Base-by-base conservation (phyloP, 2,113 vertebrate species). In the Aepyceros melampus region DNA sequence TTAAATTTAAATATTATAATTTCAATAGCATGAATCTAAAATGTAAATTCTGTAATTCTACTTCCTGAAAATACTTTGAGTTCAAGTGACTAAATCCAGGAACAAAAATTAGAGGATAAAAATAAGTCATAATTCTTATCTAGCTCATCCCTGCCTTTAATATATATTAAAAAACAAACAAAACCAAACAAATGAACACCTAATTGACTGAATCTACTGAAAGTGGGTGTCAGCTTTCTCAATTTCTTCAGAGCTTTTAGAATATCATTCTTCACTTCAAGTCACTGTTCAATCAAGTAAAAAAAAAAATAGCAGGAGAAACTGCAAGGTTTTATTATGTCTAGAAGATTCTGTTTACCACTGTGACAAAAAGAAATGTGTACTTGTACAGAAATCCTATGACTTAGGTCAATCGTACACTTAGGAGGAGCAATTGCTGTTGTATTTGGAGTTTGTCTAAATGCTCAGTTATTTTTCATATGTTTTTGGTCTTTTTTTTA, bases 381-480 rank as follows among this genome's bases (percentile, higher is more conserved):
- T 55, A 25, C 49, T 95, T 76, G 5, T 64, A 93, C 5, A 96
- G 56, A 90, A 88, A 90, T 94, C 31, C 43, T 93, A 56, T 55
- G 49, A 97, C 92, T 94, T 96, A 74, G 94, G 82, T 93, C 82
- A 96, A 81, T 81, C 91, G 78, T 49, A 53, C 82, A 60, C 76
- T 79, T 64, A 90, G 92, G 90, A 98, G 40, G 62, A 71, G 36
- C 21, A 87, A 95, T 74, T 95, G 45, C 36, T 96, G 36, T 89
- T 96, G 81, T 93, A 94, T 92, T 82, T 88, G 36, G 62, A 96
- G 86, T 94, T 93, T 96, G 36, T 88, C 90, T 55, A 94, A 97
- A 92, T 94, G 36, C 6, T 96, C n/a, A 92, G 60, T 12, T 23
- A 95, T 94, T 91, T 98, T 98, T 95, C 76, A 96, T 40, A 86